phyloP scores from a whole-genome alignment of 2,113 vertebrate species.

The Xiphophorus maculatus region DNA sequence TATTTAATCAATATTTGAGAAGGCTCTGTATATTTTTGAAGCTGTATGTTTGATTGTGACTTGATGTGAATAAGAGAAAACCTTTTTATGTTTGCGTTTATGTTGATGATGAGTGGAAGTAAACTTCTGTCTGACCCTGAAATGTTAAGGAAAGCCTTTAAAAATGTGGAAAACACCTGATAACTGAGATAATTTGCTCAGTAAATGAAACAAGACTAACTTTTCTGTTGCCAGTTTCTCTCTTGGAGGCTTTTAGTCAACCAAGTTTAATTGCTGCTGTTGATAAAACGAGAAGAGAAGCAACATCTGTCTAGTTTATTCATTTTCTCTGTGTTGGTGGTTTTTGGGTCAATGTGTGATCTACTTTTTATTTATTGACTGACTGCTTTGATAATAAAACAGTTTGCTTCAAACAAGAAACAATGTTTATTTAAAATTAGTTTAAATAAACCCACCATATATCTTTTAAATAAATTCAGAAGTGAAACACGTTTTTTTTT shows the following conservation, averaged over 20 bases:
- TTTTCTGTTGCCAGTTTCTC: too few relatives aligned
- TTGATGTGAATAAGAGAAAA: background rate
- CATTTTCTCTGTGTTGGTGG: background rate
- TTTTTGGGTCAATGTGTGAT: too few relatives aligned
- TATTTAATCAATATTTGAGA: background rate
- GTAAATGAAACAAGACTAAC: background rate
- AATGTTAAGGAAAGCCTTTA: background rate
- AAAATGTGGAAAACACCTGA: background rate
- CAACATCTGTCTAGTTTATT: background rate
- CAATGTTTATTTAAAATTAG: background rate
- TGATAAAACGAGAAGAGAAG: conserved; percentile 8
- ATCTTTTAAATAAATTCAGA: background rate
- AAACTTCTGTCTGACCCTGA: background rate
- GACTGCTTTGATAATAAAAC: too few relatives aligned
- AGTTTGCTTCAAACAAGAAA: background rate
- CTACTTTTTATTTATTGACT: too few relatives aligned
- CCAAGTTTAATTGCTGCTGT: conserved; percentile 9
- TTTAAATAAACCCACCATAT: background rate
- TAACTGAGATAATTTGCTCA: background rate
- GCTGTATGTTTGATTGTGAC: background rate
- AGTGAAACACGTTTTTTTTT: background rate
- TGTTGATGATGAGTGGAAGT: background rate
- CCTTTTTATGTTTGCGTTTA: background rate
- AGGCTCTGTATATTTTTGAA: background rate
- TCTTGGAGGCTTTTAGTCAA: background rate